A percentile compares a stretch with the other conserved stretches of the same genome.
Evolutionary conservation across 2,797 vertebrate species (phyloP).

Genomic region (Crenuchus spilurus): DNA sequence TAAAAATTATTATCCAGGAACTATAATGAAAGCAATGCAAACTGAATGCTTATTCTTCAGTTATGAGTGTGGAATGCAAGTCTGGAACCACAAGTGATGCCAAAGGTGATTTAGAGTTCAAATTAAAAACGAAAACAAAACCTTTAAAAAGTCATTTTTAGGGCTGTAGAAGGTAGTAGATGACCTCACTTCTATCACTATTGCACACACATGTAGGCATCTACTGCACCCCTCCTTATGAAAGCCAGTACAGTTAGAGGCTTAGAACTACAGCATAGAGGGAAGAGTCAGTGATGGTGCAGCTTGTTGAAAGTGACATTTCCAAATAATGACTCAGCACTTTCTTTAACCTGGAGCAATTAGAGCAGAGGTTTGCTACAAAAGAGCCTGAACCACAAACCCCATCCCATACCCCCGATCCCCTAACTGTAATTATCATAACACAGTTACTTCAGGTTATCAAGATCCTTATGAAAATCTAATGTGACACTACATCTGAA

Average conservation of each 20-base stretch:
- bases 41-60: no score
- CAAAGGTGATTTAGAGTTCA: no score
- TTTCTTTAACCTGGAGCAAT: constrained; percentile 31
- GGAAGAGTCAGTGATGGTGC: constrained; percentile 24
- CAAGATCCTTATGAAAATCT: constrained; percentile 35
- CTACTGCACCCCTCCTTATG: background rate
- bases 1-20: no score
- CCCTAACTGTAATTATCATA: constrained; percentile 28
- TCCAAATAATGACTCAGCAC: constrained; percentile 39
- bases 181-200: background rate
- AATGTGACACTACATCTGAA: constrained; percentile 38
- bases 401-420: background rate
- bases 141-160: no score
- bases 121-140: no score
- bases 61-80: no score
- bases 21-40: no score
- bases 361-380: constrained; percentile 30
- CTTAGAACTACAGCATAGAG: background rate
- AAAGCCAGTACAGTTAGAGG: background rate
- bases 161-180: no score
- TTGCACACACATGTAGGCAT: background rate
- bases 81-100: no score
- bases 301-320: constrained; percentile 32
- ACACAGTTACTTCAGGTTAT: constrained; percentile 24
- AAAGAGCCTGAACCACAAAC: constrained; percentile 3